Evolutionary conservation across 2,797 vertebrate species (phyloP).

Genomic region (Bovichtus diacanthus): DNA sequence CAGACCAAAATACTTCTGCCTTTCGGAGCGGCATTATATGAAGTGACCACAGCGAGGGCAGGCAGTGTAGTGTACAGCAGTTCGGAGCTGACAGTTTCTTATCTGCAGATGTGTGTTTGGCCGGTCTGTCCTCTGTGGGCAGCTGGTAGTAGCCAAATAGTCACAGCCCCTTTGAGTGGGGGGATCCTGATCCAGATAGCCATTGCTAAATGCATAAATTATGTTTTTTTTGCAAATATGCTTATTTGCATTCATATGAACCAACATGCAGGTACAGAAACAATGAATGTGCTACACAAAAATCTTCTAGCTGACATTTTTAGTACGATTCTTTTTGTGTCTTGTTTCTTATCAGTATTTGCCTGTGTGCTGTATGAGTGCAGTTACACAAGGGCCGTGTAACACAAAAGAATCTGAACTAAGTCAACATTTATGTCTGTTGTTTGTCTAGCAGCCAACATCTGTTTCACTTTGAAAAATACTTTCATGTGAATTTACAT

Average conservation of each 20-base stretch:
- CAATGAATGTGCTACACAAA: neutral
- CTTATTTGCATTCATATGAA: slow-evolving; percentile 19
- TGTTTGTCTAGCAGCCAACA: slow-evolving; percentile 57
- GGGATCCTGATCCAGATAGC: slow-evolving; percentile 13
- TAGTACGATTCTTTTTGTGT: slow-evolving; percentile 7
- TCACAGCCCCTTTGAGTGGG: slow-evolving; percentile 11
- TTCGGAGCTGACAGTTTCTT: slow-evolving; percentile 52
- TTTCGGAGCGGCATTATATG: slow-evolving; percentile 19
- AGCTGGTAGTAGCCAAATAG: slow-evolving; percentile 59
- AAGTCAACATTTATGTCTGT: slow-evolving; percentile 66
- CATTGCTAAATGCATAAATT: slow-evolving; percentile 6
- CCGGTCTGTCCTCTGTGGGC: slow-evolving; percentile 25
- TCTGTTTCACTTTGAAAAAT: slow-evolving; percentile 63
- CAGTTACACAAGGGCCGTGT: slow-evolving; percentile 53
- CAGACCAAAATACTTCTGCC: slow-evolving; percentile 31
- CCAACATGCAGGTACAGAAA: slow-evolving; percentile 8
- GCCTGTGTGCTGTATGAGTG: slow-evolving; percentile 41
- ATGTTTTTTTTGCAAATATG: slow-evolving; percentile 20
- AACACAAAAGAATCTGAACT: slow-evolving; percentile 61
- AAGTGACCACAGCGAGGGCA: slow-evolving; percentile 8
- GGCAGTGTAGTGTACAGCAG: slow-evolving; percentile 10
- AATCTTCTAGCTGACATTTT: slow-evolving; percentile 27
- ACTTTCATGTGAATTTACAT: slow-evolving; percentile 39
- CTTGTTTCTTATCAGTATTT: slow-evolving; percentile 62
- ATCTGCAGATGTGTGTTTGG: slow-evolving; percentile 52